These are phyloP conservation scores for Amblyjoppa proteus DNA, from an alignment of 2,888 invertebrate species.

Conservation along the genomic window DNA sequence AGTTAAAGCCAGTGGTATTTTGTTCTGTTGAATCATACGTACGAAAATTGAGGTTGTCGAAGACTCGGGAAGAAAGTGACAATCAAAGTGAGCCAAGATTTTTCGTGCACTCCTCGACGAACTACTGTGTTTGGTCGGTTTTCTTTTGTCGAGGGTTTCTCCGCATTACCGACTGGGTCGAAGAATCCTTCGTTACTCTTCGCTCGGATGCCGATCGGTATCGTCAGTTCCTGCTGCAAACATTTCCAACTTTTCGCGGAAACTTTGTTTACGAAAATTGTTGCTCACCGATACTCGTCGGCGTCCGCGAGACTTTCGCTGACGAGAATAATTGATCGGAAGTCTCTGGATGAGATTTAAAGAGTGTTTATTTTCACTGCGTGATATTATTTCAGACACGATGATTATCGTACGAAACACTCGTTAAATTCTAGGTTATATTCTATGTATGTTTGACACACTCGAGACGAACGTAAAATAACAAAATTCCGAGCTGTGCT, in stretches of 20 bases:
- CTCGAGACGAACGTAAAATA: background rate
- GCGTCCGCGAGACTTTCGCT: too few species aligned
- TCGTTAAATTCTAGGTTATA: background rate
- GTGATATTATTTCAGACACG: background rate
- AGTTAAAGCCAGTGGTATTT: background rate
- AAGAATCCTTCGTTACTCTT: background rate
- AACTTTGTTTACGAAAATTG: background rate
- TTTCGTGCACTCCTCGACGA: background rate
- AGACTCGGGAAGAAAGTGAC: background rate
- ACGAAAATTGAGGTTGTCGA: background rate
- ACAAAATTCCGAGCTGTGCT: background rate
- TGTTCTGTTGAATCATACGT: background rate
- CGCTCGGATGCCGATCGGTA: background rate
- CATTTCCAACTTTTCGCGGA: background rate
- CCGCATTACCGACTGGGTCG: background rate
- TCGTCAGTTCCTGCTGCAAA: background rate
- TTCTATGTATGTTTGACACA: background rate
- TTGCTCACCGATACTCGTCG: background rate
- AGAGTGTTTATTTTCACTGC: background rate
- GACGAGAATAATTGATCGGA: background rate
- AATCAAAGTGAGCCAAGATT: background rate
- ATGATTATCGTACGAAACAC: background rate
- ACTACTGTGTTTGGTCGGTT: background rate
- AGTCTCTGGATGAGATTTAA: background rate
- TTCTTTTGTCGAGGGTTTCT: background rate